A percentile compares a stretch with the other conserved stretches of the same genome.
These are phyloP conservation scores for Chlorospingus semifuscus DNA, from an alignment of 2,797 vertebrate genomes.

Conservation along the genomic window DNA sequence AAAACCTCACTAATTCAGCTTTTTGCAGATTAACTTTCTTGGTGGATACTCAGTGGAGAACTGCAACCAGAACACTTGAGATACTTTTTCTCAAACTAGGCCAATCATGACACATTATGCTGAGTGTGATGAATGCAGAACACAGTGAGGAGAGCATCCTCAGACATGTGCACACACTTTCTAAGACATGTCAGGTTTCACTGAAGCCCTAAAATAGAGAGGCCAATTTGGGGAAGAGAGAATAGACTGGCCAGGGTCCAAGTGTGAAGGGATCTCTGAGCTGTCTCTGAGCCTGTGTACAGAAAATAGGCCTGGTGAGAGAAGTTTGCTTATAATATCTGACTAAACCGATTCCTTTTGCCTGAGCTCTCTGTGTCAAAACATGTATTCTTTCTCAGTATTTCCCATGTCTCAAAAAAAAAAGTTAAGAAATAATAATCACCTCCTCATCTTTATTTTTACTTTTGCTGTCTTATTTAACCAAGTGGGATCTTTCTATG, in stretches of 20 bases:
- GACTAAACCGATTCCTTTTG: not conserved
- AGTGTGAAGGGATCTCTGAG: not conserved
- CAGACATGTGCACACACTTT: not conserved
- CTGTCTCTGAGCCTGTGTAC: not conserved
- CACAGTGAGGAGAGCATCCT: not conserved
- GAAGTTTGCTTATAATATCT: not conserved
- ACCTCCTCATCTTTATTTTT: not conserved
- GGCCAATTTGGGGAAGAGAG: not conserved
- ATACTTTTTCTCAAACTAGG: not conserved
- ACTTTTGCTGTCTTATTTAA: not conserved
- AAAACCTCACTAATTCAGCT: not conserved
- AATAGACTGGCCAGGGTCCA: not conserved
- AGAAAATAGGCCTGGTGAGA: not conserved
- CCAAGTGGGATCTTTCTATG: not conserved
- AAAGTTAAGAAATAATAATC: not conserved
- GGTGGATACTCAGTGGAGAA: not conserved
- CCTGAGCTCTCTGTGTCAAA: not conserved
- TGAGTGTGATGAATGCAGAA: not conserved
- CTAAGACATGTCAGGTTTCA: not conserved
- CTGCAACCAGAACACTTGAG: not conserved
- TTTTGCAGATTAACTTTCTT: not conserved
- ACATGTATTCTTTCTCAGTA: not conserved
- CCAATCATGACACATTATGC: not conserved
- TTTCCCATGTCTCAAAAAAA: not conserved
- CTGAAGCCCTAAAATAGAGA: not conserved